These are phyloP conservation scores for Crematogaster levior DNA, from an alignment of 2,888 invertebrate genomes.

Conservation along the genomic window DNA sequence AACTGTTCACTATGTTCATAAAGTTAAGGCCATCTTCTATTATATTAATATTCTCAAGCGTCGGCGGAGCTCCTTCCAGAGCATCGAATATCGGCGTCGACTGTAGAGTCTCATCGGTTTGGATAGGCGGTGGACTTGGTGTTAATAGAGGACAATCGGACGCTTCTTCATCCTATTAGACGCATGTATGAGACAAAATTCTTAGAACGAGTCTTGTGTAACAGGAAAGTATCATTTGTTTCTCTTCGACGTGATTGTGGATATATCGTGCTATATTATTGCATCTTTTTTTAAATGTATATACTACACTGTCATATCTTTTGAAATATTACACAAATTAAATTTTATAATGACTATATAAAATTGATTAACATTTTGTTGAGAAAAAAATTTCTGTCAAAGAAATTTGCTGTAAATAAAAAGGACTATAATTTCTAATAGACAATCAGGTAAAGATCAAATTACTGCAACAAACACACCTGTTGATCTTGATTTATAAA, in stretches of 20 bases:
- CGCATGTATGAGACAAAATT: neutral
- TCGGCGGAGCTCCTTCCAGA: slow-evolving; percentile 77
- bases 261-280: neutral
- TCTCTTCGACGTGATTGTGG: neutral
- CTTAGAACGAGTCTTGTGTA: neutral
- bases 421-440: neutral
- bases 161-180: slow-evolving; percentile 87
- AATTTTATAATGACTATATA: neutral
- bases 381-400: neutral
- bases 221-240: neutral
- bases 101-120: slow-evolving; percentile 78
- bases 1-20: slow-evolving; percentile 83
- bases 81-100: slow-evolving; percentile 77
- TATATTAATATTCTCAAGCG: slow-evolving; percentile 81
- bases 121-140: slow-evolving; percentile 88
- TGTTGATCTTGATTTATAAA: slow-evolving; percentile 81
- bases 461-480: slow-evolving; percentile 72
- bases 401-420: neutral
- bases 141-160: slow-evolving; percentile 90
- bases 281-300: neutral
- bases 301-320: neutral
- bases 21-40: slow-evolving; percentile 82
- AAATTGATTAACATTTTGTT: neutral
- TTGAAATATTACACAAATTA: neutral
- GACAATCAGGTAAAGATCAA: neutral